Conservation (phyloP, 35 echinoderm and acorn worm species). For the Anneissia japonica region DNA sequence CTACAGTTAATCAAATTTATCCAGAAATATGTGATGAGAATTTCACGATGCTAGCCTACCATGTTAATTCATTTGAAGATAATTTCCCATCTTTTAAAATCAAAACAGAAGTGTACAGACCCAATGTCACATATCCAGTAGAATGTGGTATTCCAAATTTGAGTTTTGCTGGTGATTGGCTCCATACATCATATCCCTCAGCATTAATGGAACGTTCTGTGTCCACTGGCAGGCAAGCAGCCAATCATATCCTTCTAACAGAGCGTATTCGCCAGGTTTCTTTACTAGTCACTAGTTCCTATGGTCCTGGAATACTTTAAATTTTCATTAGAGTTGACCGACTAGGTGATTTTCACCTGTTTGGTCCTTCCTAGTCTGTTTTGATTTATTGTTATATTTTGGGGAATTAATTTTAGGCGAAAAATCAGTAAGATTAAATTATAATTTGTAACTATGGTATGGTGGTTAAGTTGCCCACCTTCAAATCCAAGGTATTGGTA, state of each 20-base stretch:
- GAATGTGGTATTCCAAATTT: constrained; percentile 65
- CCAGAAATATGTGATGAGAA: constrained; percentile 72
- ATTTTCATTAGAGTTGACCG: no score
- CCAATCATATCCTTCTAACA: constrained; percentile 76
- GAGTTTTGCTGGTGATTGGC: constrained; percentile 79
- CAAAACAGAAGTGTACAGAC: constrained; percentile 46
- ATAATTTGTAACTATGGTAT: no score
- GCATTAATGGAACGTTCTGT: constrained; percentile 79
- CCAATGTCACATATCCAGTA: constrained; percentile 27
- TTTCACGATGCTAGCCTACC: constrained; percentile 57
- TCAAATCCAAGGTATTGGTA: no score
- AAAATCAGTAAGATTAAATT: no score
- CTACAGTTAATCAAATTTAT: constrained; percentile 64
- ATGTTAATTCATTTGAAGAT: constrained; percentile 30
- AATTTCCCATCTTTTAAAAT: constrained; percentile 58
- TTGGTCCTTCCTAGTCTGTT: no score
- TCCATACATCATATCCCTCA: constrained; percentile 74
- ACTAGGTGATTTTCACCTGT: no score
- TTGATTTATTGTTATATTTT: no score
- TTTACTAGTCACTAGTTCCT: constrained; percentile 31
- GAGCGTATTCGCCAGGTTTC: constrained; percentile 58
- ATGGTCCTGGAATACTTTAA: constrained; percentile 78
- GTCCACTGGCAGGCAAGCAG: constrained; percentile 73
- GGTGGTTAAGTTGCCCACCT: no score
- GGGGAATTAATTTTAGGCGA: no score